Evolutionary conservation across 2,888 invertebrate species (phyloP).

Genomic region (Agonopterix subpropinquella): DNA sequence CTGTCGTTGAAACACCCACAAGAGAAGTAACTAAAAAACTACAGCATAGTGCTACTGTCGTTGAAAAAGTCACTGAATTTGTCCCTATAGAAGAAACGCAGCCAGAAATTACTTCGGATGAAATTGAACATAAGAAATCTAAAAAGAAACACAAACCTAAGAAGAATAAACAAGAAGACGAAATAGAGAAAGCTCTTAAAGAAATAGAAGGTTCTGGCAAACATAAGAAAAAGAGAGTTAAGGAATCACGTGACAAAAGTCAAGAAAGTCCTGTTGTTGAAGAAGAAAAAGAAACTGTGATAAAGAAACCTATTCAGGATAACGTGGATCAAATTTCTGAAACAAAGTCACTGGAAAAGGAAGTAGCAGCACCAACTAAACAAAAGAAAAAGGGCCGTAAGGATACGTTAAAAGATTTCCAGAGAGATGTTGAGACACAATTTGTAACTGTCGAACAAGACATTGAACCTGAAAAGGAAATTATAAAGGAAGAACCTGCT

Average conservation of each 20-base stretch:
- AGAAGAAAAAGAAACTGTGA: not conserved
- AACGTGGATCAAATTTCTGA: constrained; percentile 3
- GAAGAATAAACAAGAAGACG: constrained; percentile 52
- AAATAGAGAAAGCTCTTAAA: constrained; percentile 61
- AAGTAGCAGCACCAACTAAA: constrained; percentile 20
- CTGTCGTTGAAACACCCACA: constrained; percentile 11
- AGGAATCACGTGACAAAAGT: constrained; percentile 34
- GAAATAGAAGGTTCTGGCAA: constrained; percentile 58
- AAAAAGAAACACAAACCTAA: constrained; percentile 61
- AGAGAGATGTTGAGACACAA: too few species aligned
- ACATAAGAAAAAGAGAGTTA: constrained; percentile 51
- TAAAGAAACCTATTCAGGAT: not conserved
- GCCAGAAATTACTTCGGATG: constrained; percentile 20
- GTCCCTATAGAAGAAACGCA: constrained; percentile 19
- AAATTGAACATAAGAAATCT: constrained; percentile 38
- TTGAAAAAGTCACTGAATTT: constrained; percentile 36
- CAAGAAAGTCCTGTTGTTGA: constrained; percentile 20
- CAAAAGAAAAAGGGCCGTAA: constrained; percentile 29
- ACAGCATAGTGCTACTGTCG: constrained; percentile 46
- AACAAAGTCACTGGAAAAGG: not conserved
- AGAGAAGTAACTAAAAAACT: constrained; percentile 39
- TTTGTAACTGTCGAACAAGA: too few species aligned
- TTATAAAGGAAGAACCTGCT: too few species aligned
- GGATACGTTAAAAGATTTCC: not conserved
- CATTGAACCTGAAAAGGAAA: too few species aligned